Evolutionary conservation across 2,888 invertebrate species (phyloP), one percentile per base, ranked within the genome.

Genomic region (Ophonus ardosiacus): DNA sequence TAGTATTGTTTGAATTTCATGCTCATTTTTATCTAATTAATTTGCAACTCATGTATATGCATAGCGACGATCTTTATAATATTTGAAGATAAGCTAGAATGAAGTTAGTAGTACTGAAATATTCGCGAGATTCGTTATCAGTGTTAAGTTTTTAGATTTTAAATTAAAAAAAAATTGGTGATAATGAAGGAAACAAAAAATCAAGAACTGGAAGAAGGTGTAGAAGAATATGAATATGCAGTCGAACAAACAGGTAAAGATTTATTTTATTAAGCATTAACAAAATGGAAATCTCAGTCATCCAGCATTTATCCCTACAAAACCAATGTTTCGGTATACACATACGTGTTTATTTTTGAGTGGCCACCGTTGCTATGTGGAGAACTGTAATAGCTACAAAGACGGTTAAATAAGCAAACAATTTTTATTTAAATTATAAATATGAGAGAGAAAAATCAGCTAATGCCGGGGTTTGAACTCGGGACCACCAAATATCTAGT

Each of bases 151-250:
- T 51, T 51, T 51, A 51, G 43, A 13, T 40, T 38, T 24, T 10
- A 68, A 68, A 65, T 68, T 63, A 40, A 24, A 7, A 76, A 5
- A 51, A 21, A 18, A n/a, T 76, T 51, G 17, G n/a, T 7, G 51
- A 51, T 7, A 38, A 68, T 61, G 61, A 81, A 65, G 31, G 15
- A 17, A 13, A 43, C 24, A n/a, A 31, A 78, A 78, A 78, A 78
- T 31, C 6, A 7, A 15, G 31, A 78, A 57, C 3, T 57, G 24
- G 84, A 78, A 84, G 43, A 63, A 8, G 84, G 65, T n/a, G 63
- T 63, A 51, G 84, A 76, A 51, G 84, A 84, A 13, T 84, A 61
- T 21, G 84, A 84, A 84, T 17, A 84, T 78, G 84, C 84, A 2
- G 24, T 84, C 15, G 61, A 76, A 7, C 24, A 61, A 43, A 84